Base-by-base conservation (phyloP, 2,113 vertebrate genomes). In the Labeo catla region DNA sequence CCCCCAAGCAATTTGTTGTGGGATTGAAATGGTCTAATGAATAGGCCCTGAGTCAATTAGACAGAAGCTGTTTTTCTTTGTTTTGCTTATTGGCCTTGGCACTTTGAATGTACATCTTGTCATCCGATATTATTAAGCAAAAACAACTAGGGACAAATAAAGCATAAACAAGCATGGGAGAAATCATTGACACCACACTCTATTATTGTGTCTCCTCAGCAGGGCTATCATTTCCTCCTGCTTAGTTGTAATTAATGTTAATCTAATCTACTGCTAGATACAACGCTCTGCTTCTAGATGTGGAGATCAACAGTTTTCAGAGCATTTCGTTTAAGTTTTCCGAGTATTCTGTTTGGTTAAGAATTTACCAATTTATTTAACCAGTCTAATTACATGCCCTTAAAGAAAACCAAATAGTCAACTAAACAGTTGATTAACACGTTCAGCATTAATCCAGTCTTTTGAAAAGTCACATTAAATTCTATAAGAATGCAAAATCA, bases 1-100 rank as follows among this genome's bases (percentile, higher is more conserved):
- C 81, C 93, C 92, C 90, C 84, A 87, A 94, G 92, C 93, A 93
- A 89, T 89, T 89, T 87, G 86, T 91, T 85, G 86, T 88, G 43
- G 86, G 82, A 87, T 90, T 84, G 86, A 91, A 92, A 87, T 92
- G 89, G 89, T 93, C 76, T 93, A 93, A 93, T 91, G 90, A 93
- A 93, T 91, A 92, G 87, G 83, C 80, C 88, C 66, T n/a, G 73
- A 90, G 91, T 92, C 93, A 93, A 91, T 93, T 92, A 93, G 90
- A 90, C 76, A 28, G 54, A 85, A 83, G 86, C 88, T 87, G 85
- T 88, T 85, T 90, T 89, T 91, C 86, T 88, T 90, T 87, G 86
- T 91, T 90, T 87, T 84, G 85, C 81, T 89, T 90, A 88, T 86
- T 91, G 80, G 87, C 82, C 16, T 16, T 85, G 81, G 79, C 39